Percentiles rank a stretch among this genome's conserved stretches.
phyloP scores from a whole-genome alignment of 2,888 invertebrate genomes.

The Drosophila ustulata region DNA sequence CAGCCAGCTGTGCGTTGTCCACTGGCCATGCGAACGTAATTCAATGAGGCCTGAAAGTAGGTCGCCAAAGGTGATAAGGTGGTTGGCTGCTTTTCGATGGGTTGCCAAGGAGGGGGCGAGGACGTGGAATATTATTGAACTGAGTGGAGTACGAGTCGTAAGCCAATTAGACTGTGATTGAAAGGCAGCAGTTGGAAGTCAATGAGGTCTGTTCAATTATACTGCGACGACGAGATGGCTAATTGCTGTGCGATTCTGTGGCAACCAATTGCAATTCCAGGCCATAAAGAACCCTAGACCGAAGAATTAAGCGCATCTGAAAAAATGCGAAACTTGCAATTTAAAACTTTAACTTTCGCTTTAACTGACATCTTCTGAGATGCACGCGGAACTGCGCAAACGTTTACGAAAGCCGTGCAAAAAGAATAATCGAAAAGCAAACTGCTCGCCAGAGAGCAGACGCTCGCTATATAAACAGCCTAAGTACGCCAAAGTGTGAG shows the following conservation, averaged over 20 bases:
- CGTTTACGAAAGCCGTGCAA: constrained; percentile 4
- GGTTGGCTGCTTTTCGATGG: background rate
- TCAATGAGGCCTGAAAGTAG: constrained; percentile 49
- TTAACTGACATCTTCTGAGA: background rate
- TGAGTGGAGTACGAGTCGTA: constrained; percentile 31
- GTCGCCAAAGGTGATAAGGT: constrained; percentile 35
- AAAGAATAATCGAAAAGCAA: constrained; percentile 7
- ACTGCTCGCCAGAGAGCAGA: background rate
- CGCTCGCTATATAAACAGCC: constrained; percentile 3
- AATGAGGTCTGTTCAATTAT: constrained; percentile 12
- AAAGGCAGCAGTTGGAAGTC: constrained; percentile 37
- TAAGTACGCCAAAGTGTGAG: constrained; percentile 10
- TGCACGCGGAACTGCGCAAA: background rate
- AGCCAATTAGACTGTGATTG: constrained; percentile 61
- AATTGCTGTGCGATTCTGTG: constrained; percentile 29
- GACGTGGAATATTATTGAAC: constrained; percentile 40
- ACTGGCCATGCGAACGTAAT: constrained; percentile 25
- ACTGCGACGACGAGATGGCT: constrained; percentile 5
- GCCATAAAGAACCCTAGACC: background rate
- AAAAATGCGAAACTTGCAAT: background rate
- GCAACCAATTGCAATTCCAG: background rate
- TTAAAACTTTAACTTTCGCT: background rate
- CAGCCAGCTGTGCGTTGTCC: constrained; percentile 24
- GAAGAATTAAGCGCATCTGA: background rate
- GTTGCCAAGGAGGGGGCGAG: background rate